Evolutionary conservation across 2,113 vertebrate genomes (phyloP).

Genomic region (Mirounga angustirostris): DNA sequence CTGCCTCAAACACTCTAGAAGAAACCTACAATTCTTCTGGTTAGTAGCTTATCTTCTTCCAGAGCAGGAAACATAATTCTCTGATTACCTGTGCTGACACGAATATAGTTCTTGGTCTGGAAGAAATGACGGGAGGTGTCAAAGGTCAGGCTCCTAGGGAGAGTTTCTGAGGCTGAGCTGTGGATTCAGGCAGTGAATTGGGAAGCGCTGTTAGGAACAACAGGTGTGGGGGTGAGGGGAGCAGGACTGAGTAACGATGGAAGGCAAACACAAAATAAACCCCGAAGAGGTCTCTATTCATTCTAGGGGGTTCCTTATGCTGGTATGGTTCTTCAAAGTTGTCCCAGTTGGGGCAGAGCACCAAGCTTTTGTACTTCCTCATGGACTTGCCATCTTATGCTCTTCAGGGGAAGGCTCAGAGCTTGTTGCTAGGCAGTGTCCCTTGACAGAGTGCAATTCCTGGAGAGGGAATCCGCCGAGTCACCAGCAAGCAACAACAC

Average conservation of each 20-base stretch:
- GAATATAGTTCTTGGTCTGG: not conserved
- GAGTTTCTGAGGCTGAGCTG: not conserved
- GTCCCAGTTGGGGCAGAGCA: not conserved
- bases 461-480: not conserved
- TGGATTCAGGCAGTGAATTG: rapidly evolving
- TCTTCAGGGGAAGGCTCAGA: not conserved
- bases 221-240: rapidly evolving
- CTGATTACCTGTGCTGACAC: not conserved
- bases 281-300: not conserved
- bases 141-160: not conserved
- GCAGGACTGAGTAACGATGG: too few species aligned
- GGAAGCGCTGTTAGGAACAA: not conserved
- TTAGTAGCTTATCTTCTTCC: not conserved
- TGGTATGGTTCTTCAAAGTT: not conserved
- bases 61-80: too few species aligned
- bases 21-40: not conserved
- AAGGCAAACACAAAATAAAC: too few species aligned
- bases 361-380: not conserved
- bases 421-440: not conserved
- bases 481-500: too few species aligned
- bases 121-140: not conserved
- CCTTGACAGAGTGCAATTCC: not conserved
- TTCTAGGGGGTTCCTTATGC: too few species aligned
- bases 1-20: not conserved
- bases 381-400: too few species aligned